Evolutionary conservation across 2,113 vertebrate species (phyloP), one percentile per base, ranked within the genome.

Genomic region (Rhynchomys soricoides): DNA sequence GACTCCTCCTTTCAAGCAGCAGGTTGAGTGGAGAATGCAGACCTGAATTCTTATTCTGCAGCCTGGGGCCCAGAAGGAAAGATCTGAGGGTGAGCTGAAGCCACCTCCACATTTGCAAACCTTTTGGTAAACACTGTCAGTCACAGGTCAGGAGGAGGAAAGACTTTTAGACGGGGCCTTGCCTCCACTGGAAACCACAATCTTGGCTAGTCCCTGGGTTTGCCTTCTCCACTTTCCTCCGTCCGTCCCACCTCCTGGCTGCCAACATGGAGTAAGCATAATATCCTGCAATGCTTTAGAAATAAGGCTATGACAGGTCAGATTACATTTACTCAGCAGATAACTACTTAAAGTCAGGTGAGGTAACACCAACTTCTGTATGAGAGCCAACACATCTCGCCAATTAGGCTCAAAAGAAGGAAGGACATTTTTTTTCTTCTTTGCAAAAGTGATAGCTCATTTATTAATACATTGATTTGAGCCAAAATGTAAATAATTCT

Each of bases 401-500:
- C 81, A 93, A 50, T 95, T 90, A 85, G 7, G 7, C 87, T 70
- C 74, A 59, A 48, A 94, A 90, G 77, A 82, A 91, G 7, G 13
- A 96, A 96, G 86, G 55, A 31, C 11, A 17, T 0, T 79, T 75
- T 7, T 5, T 48, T 7, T 40, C 78, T 52, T 78, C 22, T 68
- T 26, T 4, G 4, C 43, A 68, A 93, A 93, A 93, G 13, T 73
- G 52, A 90, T 88, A 88, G 70, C 85, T 96, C 57, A 94, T 96
- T 97, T 97, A 89, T 95, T 89, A 95, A 89, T 86, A 77, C 50
- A 83, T 86, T 68, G 85, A 95, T 90, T 95, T 86, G 48, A 90
- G 59, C 91, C 93, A 94, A 92, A 87, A 88, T 57, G n/a, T 87
- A 92, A 96, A 90, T 74, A 92, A 92, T 93, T 91, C 68, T 92